Percentiles rank a stretch among this genome's conserved stretches.
Conservation (phyloP, 2,888 invertebrate species). For the Leptopilina syphax region DNA sequence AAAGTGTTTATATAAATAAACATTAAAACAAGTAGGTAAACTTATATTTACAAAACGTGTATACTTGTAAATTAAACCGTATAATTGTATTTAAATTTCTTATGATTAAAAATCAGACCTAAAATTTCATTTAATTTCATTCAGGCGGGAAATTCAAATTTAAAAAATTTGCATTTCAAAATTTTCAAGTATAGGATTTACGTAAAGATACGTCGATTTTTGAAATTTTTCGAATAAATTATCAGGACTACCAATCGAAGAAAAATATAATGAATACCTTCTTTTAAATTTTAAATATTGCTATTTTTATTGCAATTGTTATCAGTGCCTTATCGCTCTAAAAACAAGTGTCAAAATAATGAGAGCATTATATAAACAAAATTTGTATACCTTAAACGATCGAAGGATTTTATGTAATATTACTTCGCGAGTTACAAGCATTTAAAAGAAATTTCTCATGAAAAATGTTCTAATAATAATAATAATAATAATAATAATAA, state of each 20-base stretch:
- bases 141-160: background rate
- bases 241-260: background rate
- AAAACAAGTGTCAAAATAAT: conserved; percentile 4
- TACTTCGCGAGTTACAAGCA: background rate
- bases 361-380: background rate
- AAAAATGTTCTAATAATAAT: too few species aligned
- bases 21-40: too few species aligned
- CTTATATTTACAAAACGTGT: too few species aligned
- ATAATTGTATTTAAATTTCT: too few species aligned
- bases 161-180: background rate
- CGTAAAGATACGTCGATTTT: too few species aligned
- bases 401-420: background rate
- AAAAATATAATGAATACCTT: background rate
- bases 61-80: too few species aligned
- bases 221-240: too few species aligned
- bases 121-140: background rate
- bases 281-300: background rate
- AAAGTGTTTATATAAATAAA: too few species aligned
- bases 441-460: too few species aligned
- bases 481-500: too few species aligned
- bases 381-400: background rate
- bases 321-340: background rate
- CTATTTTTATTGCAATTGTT: background rate
- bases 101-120: background rate
- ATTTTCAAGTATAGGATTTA: too few species aligned